Conservation (phyloP, 2,113 vertebrate genomes). For the Melanerpes aurifrons region DNA sequence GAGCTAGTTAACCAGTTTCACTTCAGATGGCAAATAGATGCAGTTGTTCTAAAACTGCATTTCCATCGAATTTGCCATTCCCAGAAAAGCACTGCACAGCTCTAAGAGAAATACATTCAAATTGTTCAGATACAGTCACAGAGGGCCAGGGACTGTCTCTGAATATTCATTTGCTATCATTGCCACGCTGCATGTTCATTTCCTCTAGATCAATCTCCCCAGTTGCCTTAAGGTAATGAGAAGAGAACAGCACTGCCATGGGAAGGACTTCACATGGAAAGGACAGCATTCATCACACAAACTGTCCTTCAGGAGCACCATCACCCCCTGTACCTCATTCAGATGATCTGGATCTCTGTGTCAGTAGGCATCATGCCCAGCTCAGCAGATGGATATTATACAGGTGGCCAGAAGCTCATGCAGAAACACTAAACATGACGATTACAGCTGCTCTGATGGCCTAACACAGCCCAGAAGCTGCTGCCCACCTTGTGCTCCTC, state of each 20-base stretch:
- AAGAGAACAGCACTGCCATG: not conserved
- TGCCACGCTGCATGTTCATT: accelerated
- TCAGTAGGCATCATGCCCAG: not conserved
- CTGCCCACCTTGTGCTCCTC: not conserved
- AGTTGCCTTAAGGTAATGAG: not conserved
- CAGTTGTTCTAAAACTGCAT: not conserved
- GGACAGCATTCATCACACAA: not conserved
- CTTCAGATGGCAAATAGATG: not conserved
- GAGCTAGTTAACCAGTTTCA: not conserved
- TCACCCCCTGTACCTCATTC: not conserved
- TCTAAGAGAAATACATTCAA: not conserved
- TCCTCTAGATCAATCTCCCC: not conserved
- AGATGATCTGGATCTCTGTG: not conserved
- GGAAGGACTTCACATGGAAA: not conserved
- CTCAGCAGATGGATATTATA: not conserved
- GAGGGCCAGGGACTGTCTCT: not conserved
- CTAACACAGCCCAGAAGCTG: not conserved
- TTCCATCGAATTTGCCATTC: not conserved
- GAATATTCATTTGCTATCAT: not conserved
- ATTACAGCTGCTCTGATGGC: not conserved
- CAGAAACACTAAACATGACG: not conserved
- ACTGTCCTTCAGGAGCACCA: not conserved
- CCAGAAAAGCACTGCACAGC: not conserved
- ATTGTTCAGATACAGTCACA: not conserved
- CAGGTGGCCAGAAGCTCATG: not conserved